Conservation (phyloP, 2,797 vertebrate genomes). For the Adrianichthys oophorus region DNA sequence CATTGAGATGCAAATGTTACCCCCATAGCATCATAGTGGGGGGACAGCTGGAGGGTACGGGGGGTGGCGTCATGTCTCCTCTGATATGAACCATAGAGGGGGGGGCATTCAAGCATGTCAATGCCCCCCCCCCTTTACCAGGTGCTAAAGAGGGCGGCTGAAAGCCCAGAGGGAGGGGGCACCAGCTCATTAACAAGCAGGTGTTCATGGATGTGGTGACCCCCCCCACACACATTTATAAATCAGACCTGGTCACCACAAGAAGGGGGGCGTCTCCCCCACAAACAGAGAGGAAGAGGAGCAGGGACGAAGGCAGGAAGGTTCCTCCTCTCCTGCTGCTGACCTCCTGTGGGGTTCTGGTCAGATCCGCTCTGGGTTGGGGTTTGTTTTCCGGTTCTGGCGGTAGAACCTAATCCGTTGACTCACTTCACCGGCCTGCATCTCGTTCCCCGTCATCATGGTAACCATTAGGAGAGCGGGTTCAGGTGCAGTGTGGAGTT, state of each 20-base stretch:
- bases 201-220: constrained; percentile 30
- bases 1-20: constrained; percentile 76
- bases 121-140: constrained; percentile 63
- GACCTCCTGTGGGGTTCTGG: too few relatives aligned
- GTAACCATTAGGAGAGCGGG: constrained; percentile 36
- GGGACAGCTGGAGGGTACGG: constrained; percentile 76
- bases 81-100: constrained; percentile 61
- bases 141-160: constrained; percentile 72
- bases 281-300: constrained; percentile 52
- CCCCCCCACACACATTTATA: background rate
- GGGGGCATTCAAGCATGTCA: constrained; percentile 69
- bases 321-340: constrained; percentile 63
- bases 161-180: constrained; percentile 45
- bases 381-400: constrained; percentile 1
- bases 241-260: constrained; percentile 13
- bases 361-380: too few relatives aligned
- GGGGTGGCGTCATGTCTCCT: constrained; percentile 76
- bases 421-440: constrained; percentile 19
- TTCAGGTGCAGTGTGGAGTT: constrained; percentile 40
- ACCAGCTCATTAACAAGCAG: constrained; percentile 54
- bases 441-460: constrained; percentile 34
- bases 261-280: constrained; percentile 13
- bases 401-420: constrained; percentile 26
- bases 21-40: constrained; percentile 40
- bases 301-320: constrained; percentile 63